A percentile compares a stretch with the other conserved stretches of the same genome.
Evolutionary conservation across 2,797 vertebrate genomes (phyloP).

Genomic region (Cuniculus paca): DNA sequence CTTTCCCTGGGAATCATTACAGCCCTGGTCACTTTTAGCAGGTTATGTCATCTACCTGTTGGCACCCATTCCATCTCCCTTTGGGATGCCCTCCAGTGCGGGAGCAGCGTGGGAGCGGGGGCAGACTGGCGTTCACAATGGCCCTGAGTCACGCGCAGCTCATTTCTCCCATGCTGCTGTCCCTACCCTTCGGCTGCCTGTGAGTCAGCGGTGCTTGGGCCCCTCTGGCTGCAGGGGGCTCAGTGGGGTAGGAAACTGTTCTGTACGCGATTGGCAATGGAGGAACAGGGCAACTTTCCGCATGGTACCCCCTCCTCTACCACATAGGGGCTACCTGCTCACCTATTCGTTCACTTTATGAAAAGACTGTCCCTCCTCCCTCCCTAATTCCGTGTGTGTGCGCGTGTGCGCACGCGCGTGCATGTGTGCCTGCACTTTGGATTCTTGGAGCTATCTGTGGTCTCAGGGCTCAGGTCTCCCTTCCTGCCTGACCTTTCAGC

Average conservation of each 20-base stretch:
- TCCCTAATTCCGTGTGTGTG: background rate
- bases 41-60: background rate
- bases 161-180: constrained; percentile 28
- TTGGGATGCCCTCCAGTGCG: background rate
- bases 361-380: too few relatives aligned
- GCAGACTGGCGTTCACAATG: background rate
- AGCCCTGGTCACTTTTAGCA: background rate
- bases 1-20: background rate
- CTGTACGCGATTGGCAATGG: too few relatives aligned
- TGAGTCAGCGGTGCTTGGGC: constrained; percentile 23
- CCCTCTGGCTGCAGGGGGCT: background rate
- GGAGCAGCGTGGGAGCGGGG: fast-evolving
- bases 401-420: background rate
- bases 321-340: background rate
- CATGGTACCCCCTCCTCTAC: background rate
- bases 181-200: background rate
- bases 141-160: constrained; percentile 66
- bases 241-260: background rate
- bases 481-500: background rate
- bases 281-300: background rate
- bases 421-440: fast-evolving
- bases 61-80: background rate
- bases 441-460: too few relatives aligned
- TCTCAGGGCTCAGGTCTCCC: too few relatives aligned
- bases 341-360: background rate